phyloP scores from a whole-genome alignment of 1,140 invertebrate species.

The Zaprionus inermis region DNA sequence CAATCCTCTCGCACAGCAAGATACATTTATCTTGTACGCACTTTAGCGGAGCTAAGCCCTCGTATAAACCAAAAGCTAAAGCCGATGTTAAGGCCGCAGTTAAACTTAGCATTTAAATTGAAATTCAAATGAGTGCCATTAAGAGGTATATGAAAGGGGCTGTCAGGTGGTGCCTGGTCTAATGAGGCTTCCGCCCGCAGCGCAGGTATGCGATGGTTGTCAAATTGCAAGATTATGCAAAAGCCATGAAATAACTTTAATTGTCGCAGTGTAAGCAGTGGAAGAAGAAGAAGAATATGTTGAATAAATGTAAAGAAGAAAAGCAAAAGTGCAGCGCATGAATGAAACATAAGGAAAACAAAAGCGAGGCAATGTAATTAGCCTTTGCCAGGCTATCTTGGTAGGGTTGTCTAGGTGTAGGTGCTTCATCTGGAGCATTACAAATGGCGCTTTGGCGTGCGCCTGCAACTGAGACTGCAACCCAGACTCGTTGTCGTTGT shows the following conservation, averaged over 20 bases:
- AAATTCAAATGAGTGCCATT: conserved; percentile 47
- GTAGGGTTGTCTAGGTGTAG: conserved; percentile 1
- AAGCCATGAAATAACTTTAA: conserved; percentile 54
- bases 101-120: conserved; percentile 70
- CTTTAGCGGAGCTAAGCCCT: conserved; percentile 42
- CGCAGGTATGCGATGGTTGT: conserved; percentile 38
- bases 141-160: conserved; percentile 56
- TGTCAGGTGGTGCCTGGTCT: conserved; percentile 22
- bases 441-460: conserved; percentile 78
- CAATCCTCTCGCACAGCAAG: conserved; percentile 19
- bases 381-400: conserved; percentile 14
- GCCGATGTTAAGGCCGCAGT: conserved; percentile 22
- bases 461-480: conserved; percentile 14
- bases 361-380: conserved; percentile 62
- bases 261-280: conserved; percentile 62
- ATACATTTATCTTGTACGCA: conserved; percentile 67
- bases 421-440: conserved; percentile 63
- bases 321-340: conserved; percentile 43
- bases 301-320: background rate
- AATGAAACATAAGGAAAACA: conserved; percentile 28
- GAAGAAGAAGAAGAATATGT: background rate
- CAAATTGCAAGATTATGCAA: conserved; percentile 75
- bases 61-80: background rate
- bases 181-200: conserved; percentile 25
- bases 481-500: background rate